Evolutionary conservation across 2,888 invertebrate genomes (phyloP).

Genomic region (Selenia dentaria): DNA sequence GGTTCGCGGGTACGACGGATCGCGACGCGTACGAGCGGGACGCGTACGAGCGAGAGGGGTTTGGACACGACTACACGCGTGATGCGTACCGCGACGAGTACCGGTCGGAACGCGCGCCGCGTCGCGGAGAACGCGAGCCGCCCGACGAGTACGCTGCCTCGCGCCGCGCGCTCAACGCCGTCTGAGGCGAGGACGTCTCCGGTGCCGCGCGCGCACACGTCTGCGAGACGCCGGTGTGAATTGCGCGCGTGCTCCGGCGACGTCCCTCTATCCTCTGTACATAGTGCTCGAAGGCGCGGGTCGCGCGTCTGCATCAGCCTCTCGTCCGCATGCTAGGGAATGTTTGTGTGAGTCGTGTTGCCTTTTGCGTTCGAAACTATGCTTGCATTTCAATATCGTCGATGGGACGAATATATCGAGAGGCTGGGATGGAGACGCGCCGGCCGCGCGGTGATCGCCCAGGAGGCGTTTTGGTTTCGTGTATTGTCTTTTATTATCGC

Average conservation of each 20-base stretch:
- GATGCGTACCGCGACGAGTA: conserved; percentile 66
- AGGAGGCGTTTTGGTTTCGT: conserved; percentile 25
- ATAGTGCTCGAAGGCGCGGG: conserved; percentile 18
- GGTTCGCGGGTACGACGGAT: conserved; percentile 42
- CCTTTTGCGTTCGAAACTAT: conserved; percentile 14
- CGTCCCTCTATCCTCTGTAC: conserved; percentile 20
- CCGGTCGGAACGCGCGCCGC: conserved; percentile 70
- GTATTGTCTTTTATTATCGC: conserved; percentile 39
- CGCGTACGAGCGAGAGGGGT: conserved; percentile 53
- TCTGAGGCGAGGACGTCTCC: conserved; percentile 68
- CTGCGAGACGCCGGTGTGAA: conserved; percentile 31
- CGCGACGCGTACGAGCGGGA: conserved; percentile 51
- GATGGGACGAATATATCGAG: conserved; percentile 10
- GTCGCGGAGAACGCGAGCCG: conserved; percentile 65
- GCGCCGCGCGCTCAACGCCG: conserved; percentile 89
- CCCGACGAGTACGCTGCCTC: conserved; percentile 86
- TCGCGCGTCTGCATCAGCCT: conserved; percentile 13
- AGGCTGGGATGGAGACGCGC: conserved; percentile 17
- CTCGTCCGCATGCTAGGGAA: conserved; percentile 16
- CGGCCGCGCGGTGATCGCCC: conserved; percentile 25
- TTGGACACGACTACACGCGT: conserved; percentile 59
- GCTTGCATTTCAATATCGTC: conserved; percentile 13
- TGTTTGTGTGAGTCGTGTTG: conserved; percentile 28
- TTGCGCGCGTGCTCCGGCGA: conserved; percentile 17
- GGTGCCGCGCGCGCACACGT: conserved; percentile 24